Conservation (phyloP, 2,113 vertebrate genomes). For the Corythaeola cristata region DNA sequence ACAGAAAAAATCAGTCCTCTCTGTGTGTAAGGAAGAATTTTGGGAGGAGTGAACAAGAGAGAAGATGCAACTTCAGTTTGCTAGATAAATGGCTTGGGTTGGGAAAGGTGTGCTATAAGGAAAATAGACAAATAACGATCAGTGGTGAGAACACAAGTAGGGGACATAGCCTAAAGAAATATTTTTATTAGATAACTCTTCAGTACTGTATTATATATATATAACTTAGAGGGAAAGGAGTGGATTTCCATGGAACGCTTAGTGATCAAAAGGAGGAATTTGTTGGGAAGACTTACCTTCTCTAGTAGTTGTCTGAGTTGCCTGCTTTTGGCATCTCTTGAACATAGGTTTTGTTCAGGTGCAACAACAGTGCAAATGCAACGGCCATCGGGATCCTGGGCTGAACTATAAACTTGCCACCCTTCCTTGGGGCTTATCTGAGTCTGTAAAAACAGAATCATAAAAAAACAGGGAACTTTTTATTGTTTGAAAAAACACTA, state of each 20-base stretch:
- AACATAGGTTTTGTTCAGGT: slow-evolving; percentile 95
- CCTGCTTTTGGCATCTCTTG: slow-evolving; percentile 94
- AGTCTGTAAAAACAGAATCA: slow-evolving; percentile 78
- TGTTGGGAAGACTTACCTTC: slow-evolving; percentile 81
- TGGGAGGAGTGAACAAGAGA: neutral
- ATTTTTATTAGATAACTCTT: neutral
- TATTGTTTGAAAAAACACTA: neutral
- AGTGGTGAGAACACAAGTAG: neutral
- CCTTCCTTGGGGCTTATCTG: slow-evolving; percentile 94
- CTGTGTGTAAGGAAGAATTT: neutral
- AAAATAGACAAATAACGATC: neutral
- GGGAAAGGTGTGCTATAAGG: neutral
- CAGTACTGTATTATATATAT: neutral
- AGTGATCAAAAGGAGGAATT: neutral
- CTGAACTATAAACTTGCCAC: slow-evolving; percentile 98
- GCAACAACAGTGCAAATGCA: slow-evolving; percentile 99
- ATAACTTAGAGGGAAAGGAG: neutral
- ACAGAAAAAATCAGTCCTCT: neutral
- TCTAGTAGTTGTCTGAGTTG: slow-evolving; percentile 96
- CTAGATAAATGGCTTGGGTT: neutral
- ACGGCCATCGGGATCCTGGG: slow-evolving; percentile 94
- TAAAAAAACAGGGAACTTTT: neutral
- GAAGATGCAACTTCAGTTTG: neutral
- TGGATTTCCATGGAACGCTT: neutral
- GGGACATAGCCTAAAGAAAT: neutral